Evolutionary conservation across 2,797 vertebrate genomes (phyloP), one percentile per base, ranked within the genome.

Genomic region (Manis pentadactyla): DNA sequence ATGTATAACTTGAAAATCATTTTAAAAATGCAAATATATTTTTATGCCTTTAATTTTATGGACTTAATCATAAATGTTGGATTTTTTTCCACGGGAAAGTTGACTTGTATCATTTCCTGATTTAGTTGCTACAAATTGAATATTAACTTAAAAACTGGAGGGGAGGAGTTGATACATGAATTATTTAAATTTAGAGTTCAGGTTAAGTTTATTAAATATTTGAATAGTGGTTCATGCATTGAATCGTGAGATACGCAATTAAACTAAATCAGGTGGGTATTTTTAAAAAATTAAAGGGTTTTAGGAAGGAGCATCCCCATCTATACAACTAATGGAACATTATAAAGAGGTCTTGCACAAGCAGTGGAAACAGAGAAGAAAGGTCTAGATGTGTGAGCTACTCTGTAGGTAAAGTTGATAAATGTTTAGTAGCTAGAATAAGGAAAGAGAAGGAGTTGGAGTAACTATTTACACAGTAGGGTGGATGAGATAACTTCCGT

Each of bases 141-240:
- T 94, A 77, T 86, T 93, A 87, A 57, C 42, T 81, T 90, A 84
- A 87, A 97, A 77, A 94, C 77, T 83, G 25, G 39, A 79, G 46
- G 29, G 4, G 5, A 5, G 34, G 10, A 39, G 15, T 87, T 93
- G n/a, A 81, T 89, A 13, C 6, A 46, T 92, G 64, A 75, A 66
- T 92, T 34, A 75, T 81, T 95, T 82, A 71, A n/a, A 78, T 87
- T 90, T 42, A 73, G 7, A 63, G 25, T 93, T 92, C 63, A 79
- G 39, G 11, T 79, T 92, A 79, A 79, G 39, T 9, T 79, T 92
- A 79, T 46, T 94, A 77, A 94, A 59, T 59, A 83, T 81, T 90
- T 79, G 39, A 77, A 69, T 53, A 85, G 25, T 27, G 51, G 23
- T 79, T 97, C 46, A 46, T 46, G 46, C 46, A 46, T 46, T 10